These are phyloP conservation scores for Macrotrachela quadricornifera DNA, from an alignment of 1,140 invertebrate species.

Conservation along the genomic window DNA sequence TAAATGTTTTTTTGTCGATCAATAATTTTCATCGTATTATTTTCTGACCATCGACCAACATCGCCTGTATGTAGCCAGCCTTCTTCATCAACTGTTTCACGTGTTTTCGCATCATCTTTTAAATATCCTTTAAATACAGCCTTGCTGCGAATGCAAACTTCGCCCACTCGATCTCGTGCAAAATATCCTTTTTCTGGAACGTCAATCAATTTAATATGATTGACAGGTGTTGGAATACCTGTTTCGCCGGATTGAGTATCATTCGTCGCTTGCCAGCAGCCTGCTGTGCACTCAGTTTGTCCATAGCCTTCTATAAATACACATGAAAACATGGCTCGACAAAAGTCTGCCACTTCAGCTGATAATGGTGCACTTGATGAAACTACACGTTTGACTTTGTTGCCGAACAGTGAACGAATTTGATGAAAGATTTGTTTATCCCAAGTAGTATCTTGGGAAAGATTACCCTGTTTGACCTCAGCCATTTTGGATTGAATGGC, in stretches of 20 bases:
- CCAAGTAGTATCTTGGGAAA: slow-evolving; percentile 1
- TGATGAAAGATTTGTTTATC: slow-evolving; percentile 69
- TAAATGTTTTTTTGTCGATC: slow-evolving; percentile 91
- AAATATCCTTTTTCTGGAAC: slow-evolving; percentile 95
- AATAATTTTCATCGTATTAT: slow-evolving; percentile 53
- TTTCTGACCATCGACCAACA: slow-evolving; percentile 21
- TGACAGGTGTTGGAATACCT: slow-evolving; percentile 73
- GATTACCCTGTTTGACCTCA: too few species aligned
- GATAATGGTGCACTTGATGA: slow-evolving; percentile 80
- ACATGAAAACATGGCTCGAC: slow-evolving; percentile 73
- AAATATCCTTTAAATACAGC: slow-evolving; percentile 53
- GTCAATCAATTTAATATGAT: slow-evolving; percentile 73
- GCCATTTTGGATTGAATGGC: too few species aligned
- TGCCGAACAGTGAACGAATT: slow-evolving; percentile 69
- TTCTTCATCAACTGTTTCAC: slow-evolving; percentile 29
- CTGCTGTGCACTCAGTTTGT: slow-evolving; percentile 84
- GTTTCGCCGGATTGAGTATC: slow-evolving; percentile 69
- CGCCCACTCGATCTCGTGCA: slow-evolving; percentile 31
- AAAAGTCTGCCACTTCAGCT: slow-evolving; percentile 76
- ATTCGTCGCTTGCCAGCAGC: slow-evolving; percentile 73
- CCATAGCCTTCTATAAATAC: slow-evolving; percentile 63
- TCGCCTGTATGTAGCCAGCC: slow-evolving; percentile 34
- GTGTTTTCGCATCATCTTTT: slow-evolving; percentile 30
- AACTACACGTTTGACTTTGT: slow-evolving; percentile 57
- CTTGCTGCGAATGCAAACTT: slow-evolving; percentile 60